Conservation (phyloP, 2,113 vertebrate species). For the Fregetta grallaria region DNA sequence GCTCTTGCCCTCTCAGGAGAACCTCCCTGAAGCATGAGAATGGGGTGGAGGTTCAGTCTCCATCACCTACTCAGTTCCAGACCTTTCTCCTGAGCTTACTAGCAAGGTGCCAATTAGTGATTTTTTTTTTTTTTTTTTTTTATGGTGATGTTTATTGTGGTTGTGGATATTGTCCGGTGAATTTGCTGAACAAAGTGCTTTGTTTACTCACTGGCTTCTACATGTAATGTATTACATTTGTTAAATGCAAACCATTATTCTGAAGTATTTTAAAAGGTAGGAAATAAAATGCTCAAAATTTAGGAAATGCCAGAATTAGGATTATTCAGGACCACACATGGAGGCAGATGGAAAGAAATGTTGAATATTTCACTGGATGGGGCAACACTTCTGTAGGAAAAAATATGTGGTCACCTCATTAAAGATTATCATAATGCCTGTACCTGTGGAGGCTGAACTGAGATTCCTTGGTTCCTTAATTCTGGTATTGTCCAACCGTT, state of each 20-base stretch:
- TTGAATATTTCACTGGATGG: not conserved
- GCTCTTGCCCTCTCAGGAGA: not conserved
- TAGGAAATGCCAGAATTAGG: conserved; percentile 3
- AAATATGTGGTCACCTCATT: not conserved
- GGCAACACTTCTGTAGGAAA: not conserved
- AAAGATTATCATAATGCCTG: not conserved
- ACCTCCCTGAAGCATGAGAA: not conserved
- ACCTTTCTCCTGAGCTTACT: not conserved
- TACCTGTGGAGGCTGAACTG: not conserved
- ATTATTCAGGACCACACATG: not conserved
- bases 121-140: not conserved
- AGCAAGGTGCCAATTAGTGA: conserved; percentile 7
- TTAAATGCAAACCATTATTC: not conserved
- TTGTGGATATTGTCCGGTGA: not conserved
- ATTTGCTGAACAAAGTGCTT: not conserved
- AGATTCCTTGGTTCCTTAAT: not conserved
- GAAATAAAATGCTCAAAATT: not conserved
- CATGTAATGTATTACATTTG: not conserved
- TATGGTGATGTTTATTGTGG: conserved; percentile 2
- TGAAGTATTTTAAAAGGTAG: not conserved
- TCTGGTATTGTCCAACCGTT: not conserved
- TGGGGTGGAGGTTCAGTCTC: not conserved
- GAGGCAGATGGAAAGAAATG: not conserved
- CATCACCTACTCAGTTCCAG: not conserved
- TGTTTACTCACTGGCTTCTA: not conserved